Evolutionary conservation across 2,888 invertebrate species (phyloP).

Genomic region (Nymphalis urticae): DNA sequence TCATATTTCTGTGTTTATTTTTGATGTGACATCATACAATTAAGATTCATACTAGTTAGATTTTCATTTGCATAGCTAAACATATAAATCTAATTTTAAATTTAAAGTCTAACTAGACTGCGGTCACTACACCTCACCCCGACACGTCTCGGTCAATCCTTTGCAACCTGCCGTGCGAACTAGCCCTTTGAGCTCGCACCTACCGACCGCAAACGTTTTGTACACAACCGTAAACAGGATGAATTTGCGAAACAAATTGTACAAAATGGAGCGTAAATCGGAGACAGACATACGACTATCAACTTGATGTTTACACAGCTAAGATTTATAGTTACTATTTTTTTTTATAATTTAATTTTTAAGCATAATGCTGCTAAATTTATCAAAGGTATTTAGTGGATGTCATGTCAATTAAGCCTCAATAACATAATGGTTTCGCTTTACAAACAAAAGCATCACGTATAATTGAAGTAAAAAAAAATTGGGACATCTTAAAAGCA

Average conservation of each 20-base stretch:
- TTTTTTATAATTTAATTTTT: neutral
- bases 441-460: no score
- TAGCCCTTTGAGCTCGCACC: conserved; percentile 76
- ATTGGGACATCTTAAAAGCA: no score
- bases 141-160: conserved; percentile 71
- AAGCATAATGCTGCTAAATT: neutral
- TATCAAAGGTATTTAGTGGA: no score
- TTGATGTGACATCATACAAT: no score
- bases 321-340: neutral
- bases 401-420: no score
- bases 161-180: conserved; percentile 65
- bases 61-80: neutral
- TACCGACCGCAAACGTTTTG: conserved; percentile 73
- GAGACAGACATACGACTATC: neutral
- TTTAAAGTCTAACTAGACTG: conserved; percentile 53
- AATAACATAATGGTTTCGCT: no score
- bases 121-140: conserved; percentile 56
- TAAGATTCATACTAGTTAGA: neutral
- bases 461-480: no score
- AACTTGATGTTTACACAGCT: neutral
- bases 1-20: neutral
- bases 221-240: conserved; percentile 58
- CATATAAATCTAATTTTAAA: conserved; percentile 26
- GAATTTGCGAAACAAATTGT: conserved; percentile 46
- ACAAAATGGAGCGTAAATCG: conserved; percentile 30